Evolutionary conservation across 2,797 vertebrate species (phyloP).

Genomic region (Triplophysa bombifrons): DNA sequence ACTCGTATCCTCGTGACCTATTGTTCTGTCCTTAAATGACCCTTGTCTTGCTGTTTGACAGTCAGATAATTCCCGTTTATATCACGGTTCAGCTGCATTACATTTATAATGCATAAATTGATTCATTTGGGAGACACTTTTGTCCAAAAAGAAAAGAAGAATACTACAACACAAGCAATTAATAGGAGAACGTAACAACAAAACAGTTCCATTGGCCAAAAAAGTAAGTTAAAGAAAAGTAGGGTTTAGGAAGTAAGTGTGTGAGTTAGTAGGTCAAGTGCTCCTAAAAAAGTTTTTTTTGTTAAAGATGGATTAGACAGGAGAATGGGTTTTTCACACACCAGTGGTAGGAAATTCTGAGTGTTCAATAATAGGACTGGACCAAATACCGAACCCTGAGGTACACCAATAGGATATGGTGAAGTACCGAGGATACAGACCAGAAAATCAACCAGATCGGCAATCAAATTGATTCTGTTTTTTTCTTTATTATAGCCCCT

Average conservation of each 20-base stretch:
- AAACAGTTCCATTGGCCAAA: too few species aligned
- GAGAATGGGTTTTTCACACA: not conserved
- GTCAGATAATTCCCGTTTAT: not conserved
- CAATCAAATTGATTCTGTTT: not conserved
- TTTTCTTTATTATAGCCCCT: slow-evolving; percentile 28
- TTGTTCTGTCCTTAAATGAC: slow-evolving; percentile 30
- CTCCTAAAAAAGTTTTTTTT: not conserved
- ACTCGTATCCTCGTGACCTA: slow-evolving; percentile 17
- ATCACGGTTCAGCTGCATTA: not conserved
- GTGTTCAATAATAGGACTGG: not conserved
- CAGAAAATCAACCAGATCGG: not conserved
- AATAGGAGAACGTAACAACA: too few species aligned
- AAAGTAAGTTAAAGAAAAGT: not conserved
- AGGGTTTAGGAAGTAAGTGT: not conserved
- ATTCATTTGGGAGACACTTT: not conserved
- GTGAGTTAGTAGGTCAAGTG: not conserved
- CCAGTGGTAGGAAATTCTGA: not conserved
- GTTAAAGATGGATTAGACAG: not conserved
- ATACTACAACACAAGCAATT: not conserved
- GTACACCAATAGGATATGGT: not conserved
- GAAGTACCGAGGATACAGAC: not conserved
- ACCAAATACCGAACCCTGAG: not conserved
- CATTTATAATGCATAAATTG: not conserved
- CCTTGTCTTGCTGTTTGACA: not conserved
- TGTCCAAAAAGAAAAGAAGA: not conserved